Conservation (phyloP, 2,888 invertebrate genomes). For the Cephus pygmeus region DNA sequence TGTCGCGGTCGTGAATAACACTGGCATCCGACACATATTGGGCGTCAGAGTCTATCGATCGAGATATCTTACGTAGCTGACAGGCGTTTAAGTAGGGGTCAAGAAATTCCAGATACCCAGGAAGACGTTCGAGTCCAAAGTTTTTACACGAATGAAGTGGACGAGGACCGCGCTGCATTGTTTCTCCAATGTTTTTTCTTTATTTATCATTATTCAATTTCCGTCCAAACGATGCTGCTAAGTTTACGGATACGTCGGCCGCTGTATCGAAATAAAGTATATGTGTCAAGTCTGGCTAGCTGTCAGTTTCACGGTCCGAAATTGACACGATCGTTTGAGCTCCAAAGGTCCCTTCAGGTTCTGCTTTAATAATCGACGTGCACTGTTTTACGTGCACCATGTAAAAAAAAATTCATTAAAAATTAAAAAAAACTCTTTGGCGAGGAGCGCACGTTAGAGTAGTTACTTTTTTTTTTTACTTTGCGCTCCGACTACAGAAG, state of each 20-base stretch:
- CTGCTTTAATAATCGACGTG: background rate
- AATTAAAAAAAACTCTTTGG: too few relatives aligned
- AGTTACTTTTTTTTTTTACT: background rate
- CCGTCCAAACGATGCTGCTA: background rate
- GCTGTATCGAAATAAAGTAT: background rate
- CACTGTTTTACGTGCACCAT: background rate
- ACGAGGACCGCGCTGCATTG: background rate
- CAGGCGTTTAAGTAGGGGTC: background rate
- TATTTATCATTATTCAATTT: too few relatives aligned
- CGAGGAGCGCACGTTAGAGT: too few relatives aligned
- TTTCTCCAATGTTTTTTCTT: background rate
- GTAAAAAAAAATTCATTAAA: too few relatives aligned
- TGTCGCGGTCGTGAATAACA: background rate
- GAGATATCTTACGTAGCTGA: too few relatives aligned
- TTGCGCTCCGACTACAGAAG: background rate
- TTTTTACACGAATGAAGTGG: too few relatives aligned
- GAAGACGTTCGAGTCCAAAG: background rate
- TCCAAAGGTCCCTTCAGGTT: background rate
- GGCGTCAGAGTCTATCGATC: background rate
- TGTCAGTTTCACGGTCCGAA: background rate
- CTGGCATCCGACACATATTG: background rate
- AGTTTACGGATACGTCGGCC: background rate
- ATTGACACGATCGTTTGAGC: background rate
- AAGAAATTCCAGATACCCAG: background rate
- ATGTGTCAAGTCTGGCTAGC: background rate